phyloP scores from a whole-genome alignment of 2,113 vertebrate species.

The Pseudorhombus dupliciocellatus region DNA sequence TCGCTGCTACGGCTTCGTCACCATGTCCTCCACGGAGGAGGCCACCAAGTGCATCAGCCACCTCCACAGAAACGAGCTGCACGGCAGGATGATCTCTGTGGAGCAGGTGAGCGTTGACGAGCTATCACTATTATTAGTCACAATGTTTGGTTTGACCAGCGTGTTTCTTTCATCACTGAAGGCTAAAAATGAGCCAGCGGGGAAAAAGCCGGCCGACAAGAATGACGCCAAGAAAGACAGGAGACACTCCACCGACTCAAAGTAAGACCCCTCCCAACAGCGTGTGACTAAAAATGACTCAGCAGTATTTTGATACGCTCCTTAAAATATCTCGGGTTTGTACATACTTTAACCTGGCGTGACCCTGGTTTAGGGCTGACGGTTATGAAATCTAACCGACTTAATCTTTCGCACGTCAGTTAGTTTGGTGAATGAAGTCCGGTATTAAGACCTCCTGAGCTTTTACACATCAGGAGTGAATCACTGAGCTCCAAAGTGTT shows the following conservation, averaged over 20 bases:
- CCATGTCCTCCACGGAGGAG: constrained; percentile 93
- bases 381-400: no score
- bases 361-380: neutral
- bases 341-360: neutral
- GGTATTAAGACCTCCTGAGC: neutral
- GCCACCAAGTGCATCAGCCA: constrained; percentile 93
- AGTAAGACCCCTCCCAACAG: constrained; percentile 75
- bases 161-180: constrained; percentile 50
- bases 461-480: neutral
- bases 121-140: no score
- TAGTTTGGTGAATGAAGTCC: no score
- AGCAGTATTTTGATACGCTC: neutral
- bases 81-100: constrained; percentile 97
- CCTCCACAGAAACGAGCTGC: constrained; percentile 94
- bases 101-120: constrained; percentile 85
- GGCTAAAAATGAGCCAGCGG: constrained; percentile 97
- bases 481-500: neutral
- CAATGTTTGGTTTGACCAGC: no score
- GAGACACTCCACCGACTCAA: constrained; percentile 87
- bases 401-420: no score
- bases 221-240: constrained; percentile 85
- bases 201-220: constrained; percentile 90
- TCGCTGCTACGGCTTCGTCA: constrained; percentile 97
- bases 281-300: neutral
- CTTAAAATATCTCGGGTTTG: neutral